These are phyloP conservation scores for Calliopsis andreniformis DNA, from an alignment of 1,140 invertebrate species.

Conservation along the genomic window DNA sequence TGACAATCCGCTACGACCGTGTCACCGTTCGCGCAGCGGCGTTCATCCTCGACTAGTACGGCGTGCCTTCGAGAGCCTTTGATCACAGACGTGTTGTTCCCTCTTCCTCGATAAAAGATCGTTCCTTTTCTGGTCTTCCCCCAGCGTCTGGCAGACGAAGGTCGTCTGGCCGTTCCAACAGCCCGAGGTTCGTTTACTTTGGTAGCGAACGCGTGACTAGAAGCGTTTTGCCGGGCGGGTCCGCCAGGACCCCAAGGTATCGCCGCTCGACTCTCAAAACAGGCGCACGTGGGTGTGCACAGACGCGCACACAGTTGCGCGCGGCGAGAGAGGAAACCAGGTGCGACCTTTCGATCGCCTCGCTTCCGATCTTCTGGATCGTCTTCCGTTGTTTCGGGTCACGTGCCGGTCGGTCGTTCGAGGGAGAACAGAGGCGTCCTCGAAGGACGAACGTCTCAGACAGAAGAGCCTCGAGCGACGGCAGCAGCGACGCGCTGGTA, in stretches of 20 bases:
- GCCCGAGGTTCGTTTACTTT: slow-evolving; percentile 44
- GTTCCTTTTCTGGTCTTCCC: background rate
- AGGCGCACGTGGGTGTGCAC: slow-evolving; percentile 44
- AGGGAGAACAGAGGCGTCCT: background rate
- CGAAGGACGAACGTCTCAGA: background rate
- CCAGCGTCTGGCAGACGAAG: background rate
- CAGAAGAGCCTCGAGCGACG: background rate
- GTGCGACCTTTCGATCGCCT: background rate
- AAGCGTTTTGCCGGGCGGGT: slow-evolving; percentile 19
- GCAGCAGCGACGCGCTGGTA: background rate
- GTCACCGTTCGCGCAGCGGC: background rate
- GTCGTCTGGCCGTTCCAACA: background rate
- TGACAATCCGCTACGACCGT: background rate
- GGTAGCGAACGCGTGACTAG: slow-evolving; percentile 40
- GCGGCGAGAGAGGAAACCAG: slow-evolving; percentile 1
- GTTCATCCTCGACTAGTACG: background rate
- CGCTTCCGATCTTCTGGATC: background rate
- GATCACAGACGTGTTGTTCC: no score
- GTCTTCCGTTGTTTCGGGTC: background rate
- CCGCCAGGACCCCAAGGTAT: background rate
- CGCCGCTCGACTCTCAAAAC: slow-evolving; percentile 28
- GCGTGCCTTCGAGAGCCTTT: background rate
- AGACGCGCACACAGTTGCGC: background rate
- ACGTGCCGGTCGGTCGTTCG: background rate
- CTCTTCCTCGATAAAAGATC: background rate